These are phyloP conservation scores for Ellobius talpinus DNA, from an alignment of 2,113 vertebrate genomes.

Conservation along the genomic window DNA sequence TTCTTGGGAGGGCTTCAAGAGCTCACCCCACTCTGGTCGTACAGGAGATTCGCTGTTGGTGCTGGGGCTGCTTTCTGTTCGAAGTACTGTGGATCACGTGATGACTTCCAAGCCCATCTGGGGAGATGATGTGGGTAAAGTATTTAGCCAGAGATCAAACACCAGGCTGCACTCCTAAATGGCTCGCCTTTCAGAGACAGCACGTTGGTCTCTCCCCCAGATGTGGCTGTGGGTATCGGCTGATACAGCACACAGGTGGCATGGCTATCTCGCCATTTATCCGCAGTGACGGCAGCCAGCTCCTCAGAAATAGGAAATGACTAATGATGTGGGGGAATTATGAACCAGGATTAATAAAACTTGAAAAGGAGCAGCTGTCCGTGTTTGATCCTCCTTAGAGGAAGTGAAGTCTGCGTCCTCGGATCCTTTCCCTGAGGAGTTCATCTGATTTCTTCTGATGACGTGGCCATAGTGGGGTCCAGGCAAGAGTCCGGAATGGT, in stretches of 20 bases:
- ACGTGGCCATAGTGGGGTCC: slow-evolving; percentile 78
- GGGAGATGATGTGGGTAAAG: slow-evolving; percentile 86
- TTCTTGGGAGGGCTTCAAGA: not conserved
- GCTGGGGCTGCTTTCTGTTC: slow-evolving; percentile 66
- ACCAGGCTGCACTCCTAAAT: slow-evolving; percentile 75
- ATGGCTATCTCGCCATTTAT: slow-evolving; percentile 81
- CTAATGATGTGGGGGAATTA: slow-evolving; percentile 90
- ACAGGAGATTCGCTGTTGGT: slow-evolving; percentile 54
- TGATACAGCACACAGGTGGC: slow-evolving; percentile 84
- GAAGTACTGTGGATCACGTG: slow-evolving; percentile 73
- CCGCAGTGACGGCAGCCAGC: slow-evolving; percentile 80
- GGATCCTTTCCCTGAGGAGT: slow-evolving; percentile 88
- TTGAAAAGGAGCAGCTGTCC: slow-evolving; percentile 89
- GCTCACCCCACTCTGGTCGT: slow-evolving; percentile 47
- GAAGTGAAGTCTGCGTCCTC: slow-evolving; percentile 87
- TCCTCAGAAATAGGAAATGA: slow-evolving; percentile 90
- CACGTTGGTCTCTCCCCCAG: slow-evolving; percentile 84
- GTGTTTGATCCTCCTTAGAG: slow-evolving; percentile 89
- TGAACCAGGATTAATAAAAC: slow-evolving; percentile 91
- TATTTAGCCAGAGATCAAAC: slow-evolving; percentile 87
- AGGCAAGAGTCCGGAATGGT: slow-evolving; percentile 71
- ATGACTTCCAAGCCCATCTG: slow-evolving; percentile 81
- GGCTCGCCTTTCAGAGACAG: slow-evolving; percentile 82
- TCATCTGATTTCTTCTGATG: slow-evolving; percentile 82
- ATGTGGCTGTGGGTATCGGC: slow-evolving; percentile 85